These are phyloP conservation scores for Alectura lathami DNA, from an alignment of 2,113 vertebrate genomes.

Conservation along the genomic window DNA sequence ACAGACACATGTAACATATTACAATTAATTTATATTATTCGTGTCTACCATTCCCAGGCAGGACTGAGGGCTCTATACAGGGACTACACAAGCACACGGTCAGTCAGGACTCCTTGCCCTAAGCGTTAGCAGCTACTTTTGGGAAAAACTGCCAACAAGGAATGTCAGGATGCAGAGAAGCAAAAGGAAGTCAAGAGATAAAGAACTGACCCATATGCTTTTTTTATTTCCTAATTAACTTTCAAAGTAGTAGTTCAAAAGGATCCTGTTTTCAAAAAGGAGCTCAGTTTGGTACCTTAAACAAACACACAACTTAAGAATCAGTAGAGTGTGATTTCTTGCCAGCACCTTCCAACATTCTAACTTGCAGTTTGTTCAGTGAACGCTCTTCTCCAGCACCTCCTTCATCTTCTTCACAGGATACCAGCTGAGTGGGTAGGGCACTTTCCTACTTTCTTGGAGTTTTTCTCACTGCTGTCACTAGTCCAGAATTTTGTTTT, in stretches of 20 bases:
- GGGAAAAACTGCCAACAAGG: conserved; percentile 4
- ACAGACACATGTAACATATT: neutral
- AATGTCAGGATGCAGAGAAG: neutral
- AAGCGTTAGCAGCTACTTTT: neutral
- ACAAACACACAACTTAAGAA: neutral
- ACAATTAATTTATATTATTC: neutral
- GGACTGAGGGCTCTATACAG: neutral
- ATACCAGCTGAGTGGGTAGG: neutral
- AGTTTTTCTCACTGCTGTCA: neutral
- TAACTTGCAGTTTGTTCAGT: neutral
- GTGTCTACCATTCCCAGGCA: neutral
- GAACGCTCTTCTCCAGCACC: neutral
- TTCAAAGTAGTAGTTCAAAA: neutral
- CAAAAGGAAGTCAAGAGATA: neutral
- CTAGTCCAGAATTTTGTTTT: neutral
- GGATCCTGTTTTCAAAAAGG: neutral
- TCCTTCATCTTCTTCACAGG: neutral
- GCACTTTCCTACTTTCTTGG: neutral
- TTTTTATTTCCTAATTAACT: neutral
- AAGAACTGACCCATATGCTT: neutral
- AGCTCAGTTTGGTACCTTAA: neutral
- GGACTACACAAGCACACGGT: neutral
- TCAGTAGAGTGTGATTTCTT: neutral
- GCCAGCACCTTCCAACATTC: neutral
- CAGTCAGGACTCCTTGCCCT: neutral